These are phyloP conservation scores for Dryobotodes eremita DNA, from an alignment of 2,888 invertebrate genomes.

Conservation along the genomic window DNA sequence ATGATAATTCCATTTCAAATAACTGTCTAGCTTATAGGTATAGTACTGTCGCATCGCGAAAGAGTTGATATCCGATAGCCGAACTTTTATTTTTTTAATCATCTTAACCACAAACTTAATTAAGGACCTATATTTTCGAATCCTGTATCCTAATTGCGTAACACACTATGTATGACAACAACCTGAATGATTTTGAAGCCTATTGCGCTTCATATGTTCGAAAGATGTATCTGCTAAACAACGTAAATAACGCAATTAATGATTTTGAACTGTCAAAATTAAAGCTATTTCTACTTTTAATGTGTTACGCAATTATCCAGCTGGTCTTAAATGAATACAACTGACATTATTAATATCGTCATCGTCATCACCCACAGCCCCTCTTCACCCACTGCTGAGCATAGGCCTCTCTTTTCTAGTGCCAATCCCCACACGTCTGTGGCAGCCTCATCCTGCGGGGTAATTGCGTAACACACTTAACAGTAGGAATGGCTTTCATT, in stretches of 20 bases:
- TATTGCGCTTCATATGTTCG: too few species aligned
- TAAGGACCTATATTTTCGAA: neutral
- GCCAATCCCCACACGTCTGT: neutral
- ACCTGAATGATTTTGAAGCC: too few species aligned
- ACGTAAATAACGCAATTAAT: too few species aligned
- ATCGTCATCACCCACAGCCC: neutral
- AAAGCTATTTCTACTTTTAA: too few species aligned
- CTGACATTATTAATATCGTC: neutral
- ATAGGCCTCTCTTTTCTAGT: neutral
- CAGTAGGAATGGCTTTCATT: too few species aligned
- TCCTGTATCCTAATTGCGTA: neutral
- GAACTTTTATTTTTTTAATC: neutral
- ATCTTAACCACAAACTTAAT: neutral
- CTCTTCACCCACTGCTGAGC: neutral
- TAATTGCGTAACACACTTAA: too few species aligned
- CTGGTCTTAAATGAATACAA: neutral
- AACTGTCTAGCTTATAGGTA: neutral
- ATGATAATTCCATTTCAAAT: neutral
- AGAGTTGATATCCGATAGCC: neutral
- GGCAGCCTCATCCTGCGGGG: neutral
- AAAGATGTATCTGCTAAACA: too few species aligned
- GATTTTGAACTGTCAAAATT: too few species aligned
- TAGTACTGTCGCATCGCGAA: neutral
- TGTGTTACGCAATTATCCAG: too few species aligned
- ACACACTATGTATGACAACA: too few species aligned